Conservation (phyloP, 2,888 invertebrate genomes). For the Notocelia uddmanniana region DNA sequence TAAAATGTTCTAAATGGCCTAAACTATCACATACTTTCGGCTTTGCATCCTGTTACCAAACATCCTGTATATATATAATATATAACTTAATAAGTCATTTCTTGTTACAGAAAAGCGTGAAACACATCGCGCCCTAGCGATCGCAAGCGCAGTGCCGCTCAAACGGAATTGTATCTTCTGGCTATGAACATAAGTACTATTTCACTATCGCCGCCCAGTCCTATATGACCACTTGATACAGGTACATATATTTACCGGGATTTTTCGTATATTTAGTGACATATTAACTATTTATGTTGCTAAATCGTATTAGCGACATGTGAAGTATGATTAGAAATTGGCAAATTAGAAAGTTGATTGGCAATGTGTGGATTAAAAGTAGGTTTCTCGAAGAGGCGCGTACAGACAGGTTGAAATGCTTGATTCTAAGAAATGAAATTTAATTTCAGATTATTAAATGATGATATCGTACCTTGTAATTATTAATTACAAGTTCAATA, state of each 20-base stretch:
- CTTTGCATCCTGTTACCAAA: too few species aligned
- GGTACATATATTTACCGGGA: slow-evolving; percentile 7
- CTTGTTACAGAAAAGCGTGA: slow-evolving; percentile 37
- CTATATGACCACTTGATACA: slow-evolving; percentile 22
- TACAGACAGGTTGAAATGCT: neutral
- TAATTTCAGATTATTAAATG: too few species aligned
- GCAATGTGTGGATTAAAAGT: slow-evolving; percentile 14
- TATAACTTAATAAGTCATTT: neutral
- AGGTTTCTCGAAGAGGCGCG: neutral
- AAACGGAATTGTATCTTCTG: slow-evolving; percentile 41
- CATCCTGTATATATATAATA: neutral
- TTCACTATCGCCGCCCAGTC: slow-evolving; percentile 33
- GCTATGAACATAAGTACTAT: slow-evolving; percentile 43
- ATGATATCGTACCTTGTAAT: too few species aligned
- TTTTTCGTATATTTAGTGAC: slow-evolving; percentile 14
- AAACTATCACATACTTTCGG: too few species aligned
- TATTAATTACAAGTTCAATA: too few species aligned
- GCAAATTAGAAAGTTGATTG: slow-evolving; percentile 29
- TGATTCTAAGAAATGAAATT: neutral
- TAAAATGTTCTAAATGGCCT: too few species aligned
- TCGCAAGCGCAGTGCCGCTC: slow-evolving; percentile 22
- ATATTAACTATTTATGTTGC: slow-evolving; percentile 24
- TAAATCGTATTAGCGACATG: slow-evolving; percentile 38
- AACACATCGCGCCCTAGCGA: slow-evolving; percentile 4
- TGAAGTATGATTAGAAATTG: slow-evolving; percentile 8